These are phyloP conservation scores for Octodon degus DNA, from an alignment of 2,113 vertebrate species.

Conservation along the genomic window DNA sequence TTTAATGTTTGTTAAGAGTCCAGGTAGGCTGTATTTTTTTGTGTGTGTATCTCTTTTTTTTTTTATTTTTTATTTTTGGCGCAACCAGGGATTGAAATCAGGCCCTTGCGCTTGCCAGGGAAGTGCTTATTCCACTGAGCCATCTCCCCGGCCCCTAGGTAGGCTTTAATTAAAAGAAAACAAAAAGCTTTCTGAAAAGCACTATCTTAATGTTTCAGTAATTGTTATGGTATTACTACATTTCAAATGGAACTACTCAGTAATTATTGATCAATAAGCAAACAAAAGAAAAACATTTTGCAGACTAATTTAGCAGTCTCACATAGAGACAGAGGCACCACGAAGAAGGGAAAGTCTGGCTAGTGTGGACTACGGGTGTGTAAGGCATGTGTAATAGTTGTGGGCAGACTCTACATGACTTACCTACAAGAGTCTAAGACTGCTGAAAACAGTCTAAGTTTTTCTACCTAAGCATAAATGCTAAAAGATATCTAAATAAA, in stretches of 20 bases:
- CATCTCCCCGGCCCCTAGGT: too few relatives aligned
- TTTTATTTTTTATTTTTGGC: too few relatives aligned
- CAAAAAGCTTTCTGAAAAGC: neutral
- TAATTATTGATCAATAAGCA: neutral
- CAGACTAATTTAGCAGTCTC: conserved; percentile 6
- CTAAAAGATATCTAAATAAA: neutral
- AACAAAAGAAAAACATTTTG: neutral
- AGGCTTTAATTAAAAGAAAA: neutral
- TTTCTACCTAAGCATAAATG: neutral
- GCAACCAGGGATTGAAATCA: too few relatives aligned
- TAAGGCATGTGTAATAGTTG: neutral
- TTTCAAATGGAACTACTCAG: conserved; percentile 37
- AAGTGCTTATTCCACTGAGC: too few relatives aligned
- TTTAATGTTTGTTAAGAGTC: neutral
- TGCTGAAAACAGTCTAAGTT: neutral
- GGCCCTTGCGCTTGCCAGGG: too few relatives aligned
- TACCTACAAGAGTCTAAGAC: neutral
- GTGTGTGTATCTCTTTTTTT: too few relatives aligned
- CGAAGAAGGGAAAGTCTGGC: neutral
- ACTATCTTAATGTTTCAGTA: conserved; percentile 1
- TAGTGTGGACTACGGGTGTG: neutral
- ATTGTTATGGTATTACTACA: neutral
- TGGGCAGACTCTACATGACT: neutral
- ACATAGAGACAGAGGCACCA: neutral
- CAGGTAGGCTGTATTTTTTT: neutral